phyloP scores from a whole-genome alignment of 2,113 vertebrate species.

The Connochaetes taurinus region DNA sequence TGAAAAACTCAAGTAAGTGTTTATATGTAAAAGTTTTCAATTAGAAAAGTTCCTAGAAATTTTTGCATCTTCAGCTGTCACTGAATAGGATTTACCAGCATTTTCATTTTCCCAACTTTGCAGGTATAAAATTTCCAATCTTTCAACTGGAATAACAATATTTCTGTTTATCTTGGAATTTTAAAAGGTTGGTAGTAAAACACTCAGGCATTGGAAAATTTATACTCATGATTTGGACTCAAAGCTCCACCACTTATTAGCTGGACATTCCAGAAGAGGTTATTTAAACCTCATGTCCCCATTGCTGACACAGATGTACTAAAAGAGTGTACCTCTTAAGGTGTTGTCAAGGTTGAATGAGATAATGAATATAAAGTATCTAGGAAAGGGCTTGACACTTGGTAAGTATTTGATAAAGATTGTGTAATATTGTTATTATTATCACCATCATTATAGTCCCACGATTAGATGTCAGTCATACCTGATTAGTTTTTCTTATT shows the following conservation, averaged over 20 bases:
- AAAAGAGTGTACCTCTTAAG: neutral
- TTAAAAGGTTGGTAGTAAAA: neutral
- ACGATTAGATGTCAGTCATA: neutral
- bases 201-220: neutral
- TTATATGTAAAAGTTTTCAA: neutral
- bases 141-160: neutral
- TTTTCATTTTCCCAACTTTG: constrained; percentile 16
- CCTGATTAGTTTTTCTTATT: neutral
- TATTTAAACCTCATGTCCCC: constrained; percentile 37
- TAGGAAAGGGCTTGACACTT: neutral
- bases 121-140: neutral
- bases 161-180: neutral
- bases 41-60: neutral
- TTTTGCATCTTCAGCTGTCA: neutral
- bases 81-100: neutral
- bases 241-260: neutral
- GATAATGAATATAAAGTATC: neutral
- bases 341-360: neutral
- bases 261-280: constrained; percentile 18
- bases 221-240: neutral
- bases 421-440: neutral
- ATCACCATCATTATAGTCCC: neutral
- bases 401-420: neutral
- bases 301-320: neutral
- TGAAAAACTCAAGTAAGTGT: neutral